Base-by-base conservation (phyloP, 2,797 vertebrate genomes). In the Hemibagrus guttatus region DNA sequence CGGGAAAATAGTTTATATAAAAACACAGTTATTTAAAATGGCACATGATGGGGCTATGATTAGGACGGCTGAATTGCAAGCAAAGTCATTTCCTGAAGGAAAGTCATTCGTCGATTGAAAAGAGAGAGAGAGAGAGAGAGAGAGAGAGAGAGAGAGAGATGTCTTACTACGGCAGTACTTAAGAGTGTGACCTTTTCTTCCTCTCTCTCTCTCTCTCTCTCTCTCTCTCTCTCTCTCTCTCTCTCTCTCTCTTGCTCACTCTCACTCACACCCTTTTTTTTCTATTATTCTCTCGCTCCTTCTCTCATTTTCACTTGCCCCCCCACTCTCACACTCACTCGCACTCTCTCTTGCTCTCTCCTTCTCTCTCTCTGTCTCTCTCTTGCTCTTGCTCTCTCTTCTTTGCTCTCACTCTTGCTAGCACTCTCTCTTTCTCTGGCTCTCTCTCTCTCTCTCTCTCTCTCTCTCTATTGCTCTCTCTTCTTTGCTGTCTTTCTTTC, bases 71-170 rank as follows among this genome's bases (percentile, higher is more conserved):
- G 85, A 88, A 88, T 87, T 85, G 86, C 85, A 79, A 84, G 85
- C 88, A 81, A 90, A 88, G 86, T 90, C 69, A 88, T 90, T 90
- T 81, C 89, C 87, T 75, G 87, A 84, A 87, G 86, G 86, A 87
- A 88, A 87, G 89, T 90, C 86, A 89, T 82, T 75, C 81, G 68
- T 49, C 63, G 81, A 88, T 90, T 90, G 72, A 69, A 64, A 84
- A 87, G 7, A 76, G 13, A 75, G 46, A 75, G 14, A n/a, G 46
- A 49, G 13, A 28, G 26, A 52, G 72, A 49, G 46, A 74, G 71
- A 75, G 46, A 49, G 39, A n/a, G 72, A 52, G 71, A 74, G 71
- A 28, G 72, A 75, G 39, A 69, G 31, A 39, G 31, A 39, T 7
- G 46, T 7, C 54, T 68, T 83, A 81, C 85, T 80, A 78, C 13